A percentile compares a stretch with the other conserved stretches of the same genome.
Evolutionary conservation across 2,797 vertebrate species (phyloP).

Genomic region (Pseudotriccus pelzelni): DNA sequence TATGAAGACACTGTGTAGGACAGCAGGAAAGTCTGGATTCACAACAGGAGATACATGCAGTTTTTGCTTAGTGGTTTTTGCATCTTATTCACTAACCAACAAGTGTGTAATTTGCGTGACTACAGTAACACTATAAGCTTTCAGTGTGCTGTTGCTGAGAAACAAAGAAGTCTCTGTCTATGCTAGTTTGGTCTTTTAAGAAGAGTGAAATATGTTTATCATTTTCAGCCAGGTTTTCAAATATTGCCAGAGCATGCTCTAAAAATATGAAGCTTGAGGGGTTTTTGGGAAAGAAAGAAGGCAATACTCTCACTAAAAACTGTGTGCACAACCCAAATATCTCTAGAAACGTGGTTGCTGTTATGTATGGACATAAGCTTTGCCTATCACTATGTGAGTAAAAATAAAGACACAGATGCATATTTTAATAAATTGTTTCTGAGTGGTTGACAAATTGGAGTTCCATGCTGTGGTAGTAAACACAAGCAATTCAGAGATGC

Average conservation of each 20-base stretch:
- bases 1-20: not conserved
- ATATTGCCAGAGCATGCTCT: not conserved
- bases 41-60: fast-evolving
- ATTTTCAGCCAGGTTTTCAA: not conserved
- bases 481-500: not conserved
- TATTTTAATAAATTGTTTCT: not conserved
- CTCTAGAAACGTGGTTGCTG: not conserved
- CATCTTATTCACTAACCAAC: not conserved
- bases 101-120: not conserved
- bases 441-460: not conserved
- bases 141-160: not conserved
- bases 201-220: not conserved
- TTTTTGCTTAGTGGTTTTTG: not conserved
- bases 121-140: not conserved
- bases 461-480: not conserved
- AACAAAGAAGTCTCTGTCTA: not conserved
- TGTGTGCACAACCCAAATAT: not conserved
- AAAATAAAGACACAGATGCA: not conserved
- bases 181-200: fast-evolving
- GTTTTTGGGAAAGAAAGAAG: not conserved
- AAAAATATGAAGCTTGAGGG: not conserved
- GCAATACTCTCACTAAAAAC: not conserved
- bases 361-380: not conserved
- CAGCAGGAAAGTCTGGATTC: not conserved
- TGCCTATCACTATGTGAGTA: not conserved